A percentile compares a stretch with the other conserved stretches of the same genome.
Conservation (phyloP, 2,797 vertebrate genomes). For the Centropyge bicolor region DNA sequence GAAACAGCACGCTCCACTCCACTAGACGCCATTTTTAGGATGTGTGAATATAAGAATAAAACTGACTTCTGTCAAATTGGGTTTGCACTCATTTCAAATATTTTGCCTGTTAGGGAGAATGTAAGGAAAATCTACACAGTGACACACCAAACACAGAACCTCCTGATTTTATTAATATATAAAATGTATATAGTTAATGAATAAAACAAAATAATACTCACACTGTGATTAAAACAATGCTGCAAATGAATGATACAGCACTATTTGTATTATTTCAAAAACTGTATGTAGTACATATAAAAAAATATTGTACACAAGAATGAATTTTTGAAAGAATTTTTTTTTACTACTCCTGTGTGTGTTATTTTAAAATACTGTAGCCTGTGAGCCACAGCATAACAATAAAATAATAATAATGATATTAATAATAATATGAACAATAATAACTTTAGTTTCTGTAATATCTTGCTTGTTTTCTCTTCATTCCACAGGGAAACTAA, state of each 20-base stretch:
- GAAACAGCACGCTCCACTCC: slow-evolving; percentile 68
- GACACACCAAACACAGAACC: background rate
- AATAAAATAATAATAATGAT: background rate
- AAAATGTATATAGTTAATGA: no score
- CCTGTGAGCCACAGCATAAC: background rate
- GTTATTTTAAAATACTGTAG: background rate
- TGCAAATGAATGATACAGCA: background rate
- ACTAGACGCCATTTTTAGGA: slow-evolving; percentile 61
- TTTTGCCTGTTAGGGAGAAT: slow-evolving; percentile 26
- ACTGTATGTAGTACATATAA: background rate
- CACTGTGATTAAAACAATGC: background rate
- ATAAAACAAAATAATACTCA: background rate
- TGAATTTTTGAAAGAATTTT: background rate
- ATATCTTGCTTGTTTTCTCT: slow-evolving; percentile 26
- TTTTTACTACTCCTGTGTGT: background rate
- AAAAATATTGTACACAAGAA: background rate
- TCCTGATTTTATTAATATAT: no score
- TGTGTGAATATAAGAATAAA: slow-evolving; percentile 72
- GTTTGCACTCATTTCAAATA: slow-evolving; percentile 49
- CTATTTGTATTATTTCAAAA: background rate
- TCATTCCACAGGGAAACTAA: slow-evolving; percentile 47
- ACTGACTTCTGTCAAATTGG: slow-evolving; percentile 61
- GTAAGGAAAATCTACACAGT: slow-evolving; percentile 39
- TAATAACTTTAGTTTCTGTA: slow-evolving; percentile 11
- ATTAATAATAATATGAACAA: slow-evolving; percentile 2